Base-by-base conservation (phyloP, 2,113 vertebrate species). In the Empidonax alnorum region DNA sequence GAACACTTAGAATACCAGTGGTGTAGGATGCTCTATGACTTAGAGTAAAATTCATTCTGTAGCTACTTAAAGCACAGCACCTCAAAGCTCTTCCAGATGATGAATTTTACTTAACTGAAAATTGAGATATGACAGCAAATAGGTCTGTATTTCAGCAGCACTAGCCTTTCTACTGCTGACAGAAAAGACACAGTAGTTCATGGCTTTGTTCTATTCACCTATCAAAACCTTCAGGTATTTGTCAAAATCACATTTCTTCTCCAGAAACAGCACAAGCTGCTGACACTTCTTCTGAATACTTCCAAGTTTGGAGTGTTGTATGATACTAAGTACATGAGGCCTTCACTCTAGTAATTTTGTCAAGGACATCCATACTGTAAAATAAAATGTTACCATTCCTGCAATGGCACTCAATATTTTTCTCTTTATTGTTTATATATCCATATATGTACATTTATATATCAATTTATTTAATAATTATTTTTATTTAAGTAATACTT, bases 221-320 rank as follows among this genome's bases (percentile, higher is more conserved):
- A 37, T n/a, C 37, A 91, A 91, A 91, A 78, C 11, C 18, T 71
- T 91, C 52, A 85, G 25, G 30, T 46, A 71, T 85, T 84, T 89
- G 35, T 92, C 71, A 89, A 75, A 90, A 81, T 21, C 42, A 39
- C 30, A 35, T 82, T 85, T 90, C 37, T 55, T 75, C 21, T 6
- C 72, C 66, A 93, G 46, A 80, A 93, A 81, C 16, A 87, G 7
- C 24, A 77, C 12, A 35, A 87, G 37, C 12, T 87, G 39, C 52
- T 46, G 24, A 50, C 8, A 31, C 0, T 0, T 37, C 0, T 0
- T 37, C 61, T 74, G 42, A 78, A 58, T 24, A 67, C 53, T 53
- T 87, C 73, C 33, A 35, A 10, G 47, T 91, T 53, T 78, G 71
- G 27, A 83, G 30, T 55, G 31, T 62, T 56, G 3, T 66, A 47